phyloP scores from a whole-genome alignment of 2,113 vertebrate species.

The Corvus hawaiiensis region DNA sequence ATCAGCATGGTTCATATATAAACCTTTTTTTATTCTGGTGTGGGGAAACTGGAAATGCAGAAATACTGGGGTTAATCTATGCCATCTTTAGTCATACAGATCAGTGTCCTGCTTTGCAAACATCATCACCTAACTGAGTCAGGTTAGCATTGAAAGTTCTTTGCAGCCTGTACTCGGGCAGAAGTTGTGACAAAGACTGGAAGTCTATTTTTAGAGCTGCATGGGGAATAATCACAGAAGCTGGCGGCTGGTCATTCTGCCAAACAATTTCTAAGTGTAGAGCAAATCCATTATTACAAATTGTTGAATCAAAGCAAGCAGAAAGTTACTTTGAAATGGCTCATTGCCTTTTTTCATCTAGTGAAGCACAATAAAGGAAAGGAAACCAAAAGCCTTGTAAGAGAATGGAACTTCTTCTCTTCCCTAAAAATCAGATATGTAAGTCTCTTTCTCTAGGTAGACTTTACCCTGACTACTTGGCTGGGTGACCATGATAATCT shows the following conservation, averaged over 20 bases:
- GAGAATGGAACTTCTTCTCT: neutral
- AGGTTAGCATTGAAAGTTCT: neutral
- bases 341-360: neutral
- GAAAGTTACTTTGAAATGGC: constrained; percentile 29
- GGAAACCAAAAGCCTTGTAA: neutral
- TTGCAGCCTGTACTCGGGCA: neutral
- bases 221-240: neutral
- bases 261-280: constrained; percentile 12
- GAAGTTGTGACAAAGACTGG: neutral
- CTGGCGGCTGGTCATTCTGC: neutral
- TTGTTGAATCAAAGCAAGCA: constrained; percentile 14
- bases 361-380: neutral
- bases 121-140: neutral
- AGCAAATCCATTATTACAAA: neutral
- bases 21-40: neutral
- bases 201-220: neutral
- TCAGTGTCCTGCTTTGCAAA: neutral
- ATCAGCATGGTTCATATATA: neutral
- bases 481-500: neutral
- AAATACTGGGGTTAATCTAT: neutral
- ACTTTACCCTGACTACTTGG: neutral
- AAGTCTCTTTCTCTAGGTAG: neutral
- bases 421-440: neutral
- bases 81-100: neutral
- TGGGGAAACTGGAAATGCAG: neutral